Evolutionary conservation across 2,888 invertebrate species (phyloP).

Genomic region (Drosophila subquinaria): DNA sequence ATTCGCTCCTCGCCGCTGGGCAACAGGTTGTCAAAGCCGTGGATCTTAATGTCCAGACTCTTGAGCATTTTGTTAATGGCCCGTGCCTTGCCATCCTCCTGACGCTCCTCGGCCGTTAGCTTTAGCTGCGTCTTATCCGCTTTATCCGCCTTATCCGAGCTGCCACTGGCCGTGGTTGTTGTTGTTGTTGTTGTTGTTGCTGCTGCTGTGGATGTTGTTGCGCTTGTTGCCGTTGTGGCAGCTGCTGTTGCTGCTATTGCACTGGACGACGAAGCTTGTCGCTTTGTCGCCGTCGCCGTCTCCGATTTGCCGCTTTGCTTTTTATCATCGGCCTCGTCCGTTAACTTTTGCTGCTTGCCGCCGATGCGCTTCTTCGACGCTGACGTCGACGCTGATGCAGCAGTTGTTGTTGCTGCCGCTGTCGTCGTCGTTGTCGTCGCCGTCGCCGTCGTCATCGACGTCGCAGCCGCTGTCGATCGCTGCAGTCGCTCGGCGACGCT

Average conservation of each 20-base stretch:
- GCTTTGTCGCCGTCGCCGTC: constrained; percentile 34
- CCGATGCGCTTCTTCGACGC: constrained; percentile 71
- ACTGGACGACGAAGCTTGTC: constrained; percentile 8
- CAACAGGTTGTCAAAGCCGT: constrained; percentile 84
- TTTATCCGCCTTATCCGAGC: constrained; percentile 5
- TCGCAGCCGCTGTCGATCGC: constrained; percentile 60
- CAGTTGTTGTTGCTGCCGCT: neutral
- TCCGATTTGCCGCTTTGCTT: constrained; percentile 46
- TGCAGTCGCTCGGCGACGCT: constrained; percentile 83
- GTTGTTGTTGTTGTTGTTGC: constrained; percentile 7
- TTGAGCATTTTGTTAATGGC: constrained; percentile 85
- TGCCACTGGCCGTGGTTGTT: constrained; percentile 6
- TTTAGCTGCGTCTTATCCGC: constrained; percentile 41
- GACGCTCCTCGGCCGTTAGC: constrained; percentile 62
- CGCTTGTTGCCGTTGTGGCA: constrained; percentile 8
- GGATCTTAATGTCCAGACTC: constrained; percentile 85
- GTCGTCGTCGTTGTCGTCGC: constrained; percentile 1
- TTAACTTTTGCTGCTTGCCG: constrained; percentile 63
- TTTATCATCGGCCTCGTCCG: constrained; percentile 61
- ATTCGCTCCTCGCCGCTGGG: constrained; percentile 83
- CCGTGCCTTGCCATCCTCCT: constrained; percentile 83
- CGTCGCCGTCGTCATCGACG: constrained; percentile 10
- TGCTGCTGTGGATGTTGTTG: constrained; percentile 17
- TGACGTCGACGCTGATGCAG: constrained; percentile 35
- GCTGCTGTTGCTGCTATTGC: constrained; percentile 25